Evolutionary conservation across 1,140 invertebrate genomes (phyloP).

Genomic region (Pollicipes pollicipes): DNA sequence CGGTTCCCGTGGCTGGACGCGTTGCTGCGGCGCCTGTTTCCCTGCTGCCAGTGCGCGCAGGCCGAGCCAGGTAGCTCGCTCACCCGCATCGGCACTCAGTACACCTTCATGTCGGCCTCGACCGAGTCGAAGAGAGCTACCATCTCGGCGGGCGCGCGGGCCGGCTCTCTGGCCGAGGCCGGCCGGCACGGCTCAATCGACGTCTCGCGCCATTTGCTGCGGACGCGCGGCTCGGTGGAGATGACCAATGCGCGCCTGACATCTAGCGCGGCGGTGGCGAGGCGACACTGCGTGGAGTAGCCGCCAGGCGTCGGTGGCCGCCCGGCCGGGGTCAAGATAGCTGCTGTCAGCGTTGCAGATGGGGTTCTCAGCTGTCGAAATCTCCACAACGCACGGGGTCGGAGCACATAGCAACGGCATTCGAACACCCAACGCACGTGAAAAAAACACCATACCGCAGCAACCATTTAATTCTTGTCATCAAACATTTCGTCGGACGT

Average conservation of each 20-base stretch:
- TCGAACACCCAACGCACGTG: no score
- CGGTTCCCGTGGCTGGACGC: background rate
- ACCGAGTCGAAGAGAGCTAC: background rate
- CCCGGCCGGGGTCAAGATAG: no score
- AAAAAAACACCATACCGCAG: no score
- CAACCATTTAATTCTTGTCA: no score
- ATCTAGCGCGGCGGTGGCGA: background rate
- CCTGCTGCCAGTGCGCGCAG: background rate
- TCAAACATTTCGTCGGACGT: no score
- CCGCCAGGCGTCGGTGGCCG: background rate
- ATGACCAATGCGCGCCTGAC: background rate
- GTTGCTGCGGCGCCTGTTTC: background rate
- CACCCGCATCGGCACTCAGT: background rate
- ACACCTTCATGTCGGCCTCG: background rate
- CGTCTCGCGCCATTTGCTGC: background rate
- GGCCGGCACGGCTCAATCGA: background rate
- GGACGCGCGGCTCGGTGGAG: no score
- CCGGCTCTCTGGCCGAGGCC: background rate
- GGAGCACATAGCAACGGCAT: no score
- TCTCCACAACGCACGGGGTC: no score
- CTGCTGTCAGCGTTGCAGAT: no score
- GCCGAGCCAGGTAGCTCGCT: background rate
- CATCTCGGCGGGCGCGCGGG: background rate
- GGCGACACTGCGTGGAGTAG: background rate
- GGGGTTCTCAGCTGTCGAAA: no score